These are phyloP conservation scores for Xiphorhynchus elegans DNA, from an alignment of 2,113 vertebrate species.

Conservation along the genomic window DNA sequence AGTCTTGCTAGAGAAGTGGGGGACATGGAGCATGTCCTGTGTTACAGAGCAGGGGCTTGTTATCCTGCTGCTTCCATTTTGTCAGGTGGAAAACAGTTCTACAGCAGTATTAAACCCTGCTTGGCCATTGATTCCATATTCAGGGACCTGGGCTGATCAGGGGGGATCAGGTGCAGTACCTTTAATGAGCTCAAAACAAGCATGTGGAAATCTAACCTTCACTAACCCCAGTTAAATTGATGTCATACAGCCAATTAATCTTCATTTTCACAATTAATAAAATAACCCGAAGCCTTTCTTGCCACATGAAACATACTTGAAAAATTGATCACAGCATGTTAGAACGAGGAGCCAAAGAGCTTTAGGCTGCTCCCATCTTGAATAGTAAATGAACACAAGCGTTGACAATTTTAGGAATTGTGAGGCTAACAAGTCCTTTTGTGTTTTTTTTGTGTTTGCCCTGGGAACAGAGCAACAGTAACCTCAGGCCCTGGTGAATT, in stretches of 20 bases:
- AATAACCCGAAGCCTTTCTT: background rate
- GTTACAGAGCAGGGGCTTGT: background rate
- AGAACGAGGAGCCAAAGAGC: background rate
- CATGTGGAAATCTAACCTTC: background rate
- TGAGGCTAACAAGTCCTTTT: background rate
- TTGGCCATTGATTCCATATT: background rate
- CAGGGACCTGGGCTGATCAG: background rate
- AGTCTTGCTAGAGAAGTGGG: background rate
- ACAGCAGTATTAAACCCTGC: background rate
- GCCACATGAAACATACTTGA: background rate
- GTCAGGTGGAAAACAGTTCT: background rate
- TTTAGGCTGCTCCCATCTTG: background rate
- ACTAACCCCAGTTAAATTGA: background rate
- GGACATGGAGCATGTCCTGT: background rate
- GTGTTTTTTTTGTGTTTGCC: background rate
- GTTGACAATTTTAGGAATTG: background rate
- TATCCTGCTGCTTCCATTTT: background rate
- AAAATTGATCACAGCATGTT: background rate
- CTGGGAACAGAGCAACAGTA: background rate
- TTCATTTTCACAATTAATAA: conserved; percentile 23
- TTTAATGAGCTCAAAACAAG: background rate
- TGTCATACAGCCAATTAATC: background rate
- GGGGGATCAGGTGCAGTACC: background rate
- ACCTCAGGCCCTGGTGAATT: background rate
- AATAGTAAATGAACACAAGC: background rate